phyloP scores from a whole-genome alignment of 1,140 invertebrate species.

The Dysdera silvatica region DNA sequence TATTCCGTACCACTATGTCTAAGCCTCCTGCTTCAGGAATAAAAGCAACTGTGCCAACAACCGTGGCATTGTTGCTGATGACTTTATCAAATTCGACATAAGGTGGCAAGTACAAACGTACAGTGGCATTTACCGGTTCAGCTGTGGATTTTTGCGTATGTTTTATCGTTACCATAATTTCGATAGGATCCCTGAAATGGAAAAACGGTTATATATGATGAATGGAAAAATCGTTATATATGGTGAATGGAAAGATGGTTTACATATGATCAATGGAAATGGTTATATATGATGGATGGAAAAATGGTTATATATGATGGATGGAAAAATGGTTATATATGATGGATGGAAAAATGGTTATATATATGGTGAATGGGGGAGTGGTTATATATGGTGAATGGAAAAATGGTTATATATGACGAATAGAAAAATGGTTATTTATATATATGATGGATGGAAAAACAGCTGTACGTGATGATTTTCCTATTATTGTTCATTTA shows the following conservation, averaged over 20 bases:
- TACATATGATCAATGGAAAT: too few relatives aligned
- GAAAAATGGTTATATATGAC: neutral
- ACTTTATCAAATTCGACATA: constrained; percentile 21
- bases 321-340: neutral
- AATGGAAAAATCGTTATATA: neutral
- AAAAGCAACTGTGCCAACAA: constrained; percentile 9
- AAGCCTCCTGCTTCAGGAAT: constrained; percentile 17
- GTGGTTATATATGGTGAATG: neutral
- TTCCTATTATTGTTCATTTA: too few relatives aligned
- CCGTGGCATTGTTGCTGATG: constrained; percentile 17
- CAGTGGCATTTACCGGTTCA: constrained; percentile 24
- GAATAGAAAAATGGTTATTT: neutral
- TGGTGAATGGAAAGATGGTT: neutral
- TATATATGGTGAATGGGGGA: too few relatives aligned
- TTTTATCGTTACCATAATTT: constrained; percentile 9
- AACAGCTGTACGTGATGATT: neutral
- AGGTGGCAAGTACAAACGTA: constrained; percentile 28
- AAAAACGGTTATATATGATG: neutral
- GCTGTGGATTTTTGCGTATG: constrained; percentile 25
- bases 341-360: neutral
- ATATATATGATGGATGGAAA: neutral
- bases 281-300: too few relatives aligned
- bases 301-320: neutral
- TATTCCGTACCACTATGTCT: constrained; percentile 28
- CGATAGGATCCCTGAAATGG: constrained; percentile 18